Evolutionary conservation across 2,113 vertebrate genomes (phyloP), one percentile per base, ranked within the genome.

Genomic region (Channa maculata): DNA sequence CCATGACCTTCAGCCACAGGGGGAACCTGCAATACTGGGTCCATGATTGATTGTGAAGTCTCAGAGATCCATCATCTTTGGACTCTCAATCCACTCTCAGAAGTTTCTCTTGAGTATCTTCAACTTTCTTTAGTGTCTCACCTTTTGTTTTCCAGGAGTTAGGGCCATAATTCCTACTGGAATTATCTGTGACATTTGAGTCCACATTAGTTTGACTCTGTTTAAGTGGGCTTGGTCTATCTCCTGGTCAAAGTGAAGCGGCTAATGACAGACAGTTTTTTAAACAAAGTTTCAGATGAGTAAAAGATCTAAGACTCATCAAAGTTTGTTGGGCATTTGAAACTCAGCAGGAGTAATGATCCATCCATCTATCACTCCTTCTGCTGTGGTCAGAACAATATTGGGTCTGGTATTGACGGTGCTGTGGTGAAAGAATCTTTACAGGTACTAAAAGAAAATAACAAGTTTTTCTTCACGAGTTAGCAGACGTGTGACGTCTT

Each of bases 231-330:
- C 24, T 24, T 24, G 52, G 39, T 57, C 44, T 71, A 36, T 58
- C 48, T 43, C 10, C 41, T 15, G 41, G 14, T 75, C 55, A n/a
- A 43, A 83, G 48, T 10, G 13, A 3, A 74, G 12, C 51, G 1
- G 34, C 15, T 63, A 65, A 36, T 33, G 33, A 71, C 24, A 52
- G 2, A 2, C 59, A 55, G 33, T 39, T 34, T 5, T 24, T 24
- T 24, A 24, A 1, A 72, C 43, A 1, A 0, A 34, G 61, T 39
- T 69, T 52, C 10, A 10, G 60, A 41, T 5, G 1, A 57, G 75
- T 75, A 78, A 43, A 34, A 15, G 33, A 51, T 67, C 24, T 63
- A 12, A 59, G n/a, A 11, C 41, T n/a, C 13, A 8, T 37, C 44
- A 37, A 24, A 60, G 66, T 45, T 51, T 59, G 11, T n/a, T 0